Percentiles rank a stretch among this genome's conserved stretches.
Evolutionary conservation across 2,113 vertebrate genomes (phyloP).

Genomic region (Eublepharis macularius): DNA sequence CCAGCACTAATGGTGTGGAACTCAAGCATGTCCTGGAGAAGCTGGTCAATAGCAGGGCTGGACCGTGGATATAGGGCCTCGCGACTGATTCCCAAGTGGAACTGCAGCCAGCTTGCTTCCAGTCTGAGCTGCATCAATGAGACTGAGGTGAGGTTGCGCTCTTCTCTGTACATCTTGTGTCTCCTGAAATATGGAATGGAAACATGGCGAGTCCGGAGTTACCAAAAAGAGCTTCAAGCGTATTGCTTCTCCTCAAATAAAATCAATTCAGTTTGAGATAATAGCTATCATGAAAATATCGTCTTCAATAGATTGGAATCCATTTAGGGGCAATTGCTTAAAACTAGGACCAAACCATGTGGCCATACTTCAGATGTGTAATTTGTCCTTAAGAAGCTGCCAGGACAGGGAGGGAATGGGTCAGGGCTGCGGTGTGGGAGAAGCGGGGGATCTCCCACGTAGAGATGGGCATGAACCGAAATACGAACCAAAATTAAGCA

Average conservation of each 20-base stretch:
- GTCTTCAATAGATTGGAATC: no score
- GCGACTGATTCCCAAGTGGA: conserved; percentile 89
- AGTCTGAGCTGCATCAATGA: conserved; percentile 57
- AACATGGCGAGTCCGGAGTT: rapidly evolving
- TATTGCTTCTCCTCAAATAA: background rate
- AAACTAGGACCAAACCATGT: background rate
- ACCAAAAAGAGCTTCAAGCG: background rate
- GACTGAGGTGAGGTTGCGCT: conserved; percentile 66
- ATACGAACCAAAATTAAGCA: no score
- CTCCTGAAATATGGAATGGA: conserved; percentile 55
- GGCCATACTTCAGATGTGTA: no score
- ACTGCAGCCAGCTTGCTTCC: conserved; percentile 88
- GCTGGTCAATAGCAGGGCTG: conserved; percentile 71
- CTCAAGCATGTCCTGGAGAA: conserved; percentile 82
- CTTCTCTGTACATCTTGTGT: conserved; percentile 66
- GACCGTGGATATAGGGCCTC: conserved; percentile 84
- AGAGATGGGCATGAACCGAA: no score
- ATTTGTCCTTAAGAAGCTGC: no score
- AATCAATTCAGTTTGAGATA: background rate
- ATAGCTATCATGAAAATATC: background rate
- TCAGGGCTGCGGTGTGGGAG: no score
- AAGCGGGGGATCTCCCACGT: no score
- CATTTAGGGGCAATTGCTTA: background rate
- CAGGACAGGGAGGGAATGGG: no score
- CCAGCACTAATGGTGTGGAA: conserved; percentile 80